Conservation (phyloP, 2,113 vertebrate species). For the Trogon surrucura region DNA sequence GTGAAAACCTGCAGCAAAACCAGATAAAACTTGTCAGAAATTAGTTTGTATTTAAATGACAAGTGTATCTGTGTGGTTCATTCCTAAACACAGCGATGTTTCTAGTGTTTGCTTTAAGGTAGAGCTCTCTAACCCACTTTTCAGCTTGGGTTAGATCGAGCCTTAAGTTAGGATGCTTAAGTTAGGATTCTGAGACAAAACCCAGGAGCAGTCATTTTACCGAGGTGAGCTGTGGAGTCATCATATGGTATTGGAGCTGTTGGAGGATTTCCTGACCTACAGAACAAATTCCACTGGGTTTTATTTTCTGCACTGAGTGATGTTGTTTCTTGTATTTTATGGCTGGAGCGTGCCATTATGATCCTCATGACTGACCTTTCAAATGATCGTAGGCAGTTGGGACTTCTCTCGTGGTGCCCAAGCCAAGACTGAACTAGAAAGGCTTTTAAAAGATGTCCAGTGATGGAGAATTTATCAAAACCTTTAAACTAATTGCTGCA, state of each 20-base stretch:
- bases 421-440: neutral
- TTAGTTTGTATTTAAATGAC: fast-evolving
- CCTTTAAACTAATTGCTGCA: neutral
- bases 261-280: neutral
- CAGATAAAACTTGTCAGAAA: neutral
- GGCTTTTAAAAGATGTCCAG: neutral
- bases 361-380: neutral
- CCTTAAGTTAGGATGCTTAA: too few relatives aligned
- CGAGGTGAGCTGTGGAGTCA: neutral
- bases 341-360: fast-evolving
- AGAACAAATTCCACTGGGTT: neutral
- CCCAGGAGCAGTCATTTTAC: fast-evolving
- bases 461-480: neutral
- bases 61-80: fast-evolving
- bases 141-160: neutral
- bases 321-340: neutral
- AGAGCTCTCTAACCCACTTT: neutral
- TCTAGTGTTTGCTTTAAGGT: neutral
- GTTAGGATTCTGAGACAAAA: neutral
- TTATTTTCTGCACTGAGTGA: neutral
- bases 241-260: fast-evolving
- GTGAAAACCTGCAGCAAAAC: neutral
- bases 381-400: neutral
- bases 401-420: fast-evolving
- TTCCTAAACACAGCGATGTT: neutral